Conservation (phyloP, 2,113 vertebrate species). For the Dicrurus megarhynchus region DNA sequence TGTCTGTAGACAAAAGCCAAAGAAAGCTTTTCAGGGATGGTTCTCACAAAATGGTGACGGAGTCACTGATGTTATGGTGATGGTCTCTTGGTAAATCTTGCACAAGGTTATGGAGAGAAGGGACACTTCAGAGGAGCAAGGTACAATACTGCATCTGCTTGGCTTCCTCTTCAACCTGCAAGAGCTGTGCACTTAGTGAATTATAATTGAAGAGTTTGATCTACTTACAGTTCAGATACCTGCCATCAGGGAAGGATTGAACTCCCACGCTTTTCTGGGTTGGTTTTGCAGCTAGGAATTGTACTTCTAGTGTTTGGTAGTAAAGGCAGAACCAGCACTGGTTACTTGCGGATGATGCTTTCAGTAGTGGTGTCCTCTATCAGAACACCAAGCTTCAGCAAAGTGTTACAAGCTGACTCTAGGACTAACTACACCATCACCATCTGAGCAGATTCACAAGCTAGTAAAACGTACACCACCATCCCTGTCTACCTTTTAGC, state of each 20-base stretch:
- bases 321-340: neutral
- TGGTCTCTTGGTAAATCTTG: neutral
- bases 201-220: neutral
- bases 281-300: neutral
- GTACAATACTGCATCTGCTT: neutral
- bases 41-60: neutral
- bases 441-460: neutral
- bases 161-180: neutral
- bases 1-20: neutral
- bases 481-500: neutral
- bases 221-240: neutral
- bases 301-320: neutral
- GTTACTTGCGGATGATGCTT: neutral
- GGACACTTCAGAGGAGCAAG: neutral
- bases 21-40: neutral
- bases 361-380: neutral
- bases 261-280: neutral
- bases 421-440: neutral
- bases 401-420: neutral
- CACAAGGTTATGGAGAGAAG: neutral
- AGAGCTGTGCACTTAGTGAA: neutral
- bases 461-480: neutral
- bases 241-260: neutral
- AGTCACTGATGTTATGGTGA: neutral
- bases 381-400: accelerated